Percentiles rank a stretch among this genome's conserved stretches.
Conservation (phyloP, 2,888 invertebrate species). For the Stictocephala bisonia region DNA sequence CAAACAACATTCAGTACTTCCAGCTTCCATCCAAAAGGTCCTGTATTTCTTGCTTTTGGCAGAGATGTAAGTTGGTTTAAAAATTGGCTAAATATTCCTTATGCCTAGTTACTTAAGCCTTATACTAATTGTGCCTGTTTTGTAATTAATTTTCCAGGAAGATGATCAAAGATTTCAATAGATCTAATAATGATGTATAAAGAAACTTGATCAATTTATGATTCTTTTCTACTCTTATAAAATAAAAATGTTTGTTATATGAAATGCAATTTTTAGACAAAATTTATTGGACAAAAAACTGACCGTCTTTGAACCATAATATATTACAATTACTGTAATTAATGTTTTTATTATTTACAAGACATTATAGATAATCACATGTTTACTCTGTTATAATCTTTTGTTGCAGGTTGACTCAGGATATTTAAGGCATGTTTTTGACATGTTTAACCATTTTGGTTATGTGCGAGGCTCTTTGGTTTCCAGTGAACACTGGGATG, state of each 20-base stretch:
- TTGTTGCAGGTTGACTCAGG: slow-evolving; percentile 69
- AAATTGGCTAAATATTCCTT: neutral
- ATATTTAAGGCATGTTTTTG: slow-evolving; percentile 82
- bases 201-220: neutral
- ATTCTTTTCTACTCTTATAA: neutral
- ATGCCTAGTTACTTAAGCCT: neutral
- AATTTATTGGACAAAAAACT: neutral
- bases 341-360: too few species aligned
- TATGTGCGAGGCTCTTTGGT: slow-evolving; percentile 71
- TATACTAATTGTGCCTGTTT: too few species aligned
- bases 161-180: neutral
- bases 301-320: too few species aligned
- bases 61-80: slow-evolving; percentile 47
- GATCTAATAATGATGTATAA: neutral
- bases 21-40: too few species aligned
- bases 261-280: neutral
- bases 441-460: slow-evolving; percentile 80
- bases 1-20: too few species aligned
- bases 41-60: slow-evolving; percentile 37
- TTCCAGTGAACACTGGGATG: slow-evolving; percentile 77
- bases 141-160: neutral
- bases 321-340: too few species aligned
- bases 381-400: neutral
- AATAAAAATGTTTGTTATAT: neutral
- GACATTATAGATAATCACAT: too few species aligned